Evolutionary conservation across 2,113 vertebrate genomes (phyloP).

Genomic region (Aegotheles bennettii): DNA sequence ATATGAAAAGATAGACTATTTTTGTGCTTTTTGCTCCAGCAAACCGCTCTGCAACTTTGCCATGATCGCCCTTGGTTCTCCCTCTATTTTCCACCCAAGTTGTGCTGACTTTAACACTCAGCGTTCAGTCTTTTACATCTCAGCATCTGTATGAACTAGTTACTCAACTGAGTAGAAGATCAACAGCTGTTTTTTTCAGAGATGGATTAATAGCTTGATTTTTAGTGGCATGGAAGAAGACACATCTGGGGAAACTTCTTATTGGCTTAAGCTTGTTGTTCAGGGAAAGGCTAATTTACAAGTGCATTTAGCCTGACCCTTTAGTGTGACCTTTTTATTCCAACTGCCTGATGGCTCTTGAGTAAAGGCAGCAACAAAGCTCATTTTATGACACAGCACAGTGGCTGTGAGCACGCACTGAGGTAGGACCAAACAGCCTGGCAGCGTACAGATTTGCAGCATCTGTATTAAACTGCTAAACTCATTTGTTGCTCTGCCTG

Average conservation of each 20-base stretch:
- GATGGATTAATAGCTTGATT: not conserved
- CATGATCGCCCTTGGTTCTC: not conserved
- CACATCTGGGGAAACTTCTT: not conserved
- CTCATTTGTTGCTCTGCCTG: not conserved
- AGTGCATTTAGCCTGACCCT: not conserved
- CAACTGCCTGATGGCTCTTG: not conserved
- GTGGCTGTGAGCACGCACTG: not conserved
- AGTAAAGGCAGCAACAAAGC: not conserved
- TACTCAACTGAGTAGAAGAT: conserved; percentile 30
- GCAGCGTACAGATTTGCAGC: not conserved
- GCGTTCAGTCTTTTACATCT: not conserved
- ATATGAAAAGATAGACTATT: not conserved
- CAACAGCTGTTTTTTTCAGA: conserved; percentile 3
- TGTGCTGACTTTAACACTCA: not conserved
- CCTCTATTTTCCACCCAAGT: not conserved
- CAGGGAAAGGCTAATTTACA: not conserved
- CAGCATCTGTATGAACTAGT: conserved; percentile 1
- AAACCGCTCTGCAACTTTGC: not conserved
- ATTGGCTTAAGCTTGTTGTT: not conserved
- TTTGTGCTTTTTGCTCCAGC: conserved; percentile 4
- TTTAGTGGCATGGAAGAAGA: not conserved
- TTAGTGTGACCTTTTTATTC: not conserved
- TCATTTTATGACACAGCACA: not conserved
- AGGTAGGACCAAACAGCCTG: not conserved
- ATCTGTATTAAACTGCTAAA: not conserved